Evolutionary conservation across 2,797 vertebrate species (phyloP), one percentile per base, ranked within the genome.

Genomic region (Rhabdophis nuchalis): DNA sequence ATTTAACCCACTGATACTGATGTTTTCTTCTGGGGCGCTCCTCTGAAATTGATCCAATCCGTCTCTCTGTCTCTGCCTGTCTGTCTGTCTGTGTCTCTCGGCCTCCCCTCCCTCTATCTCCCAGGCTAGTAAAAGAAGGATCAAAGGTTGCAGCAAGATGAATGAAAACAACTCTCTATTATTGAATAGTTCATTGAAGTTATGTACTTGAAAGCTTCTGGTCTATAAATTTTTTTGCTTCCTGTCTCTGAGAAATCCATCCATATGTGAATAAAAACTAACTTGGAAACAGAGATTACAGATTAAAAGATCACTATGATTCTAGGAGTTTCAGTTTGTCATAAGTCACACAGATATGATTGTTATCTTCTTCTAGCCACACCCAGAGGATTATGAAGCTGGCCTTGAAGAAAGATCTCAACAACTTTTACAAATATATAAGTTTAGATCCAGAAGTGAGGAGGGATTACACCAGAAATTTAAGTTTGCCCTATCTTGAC

Each of bases 181-280:
- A 25, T 7, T 60, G 61, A 77, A 77, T 41, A 46, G 36, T 82
- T 41, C 20, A 82, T 46, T 82, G 72, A 90, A 68, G 0, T 54
- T 50, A 92, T 41, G 16, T 88, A 50, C 53, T 36, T 91, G 54
- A 93, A 82, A 46, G 85, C 20, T 64, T 93, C 32, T 56, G 53
- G 8, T 54, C 32, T 72, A 54, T 87, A 52, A 89, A 68, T 87
- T 68, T 20, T 52, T 57, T 27, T 85, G 58, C 57, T 56, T 85
- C 36, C 36, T 57, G n/a, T 32, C 82, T 90, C 36, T 60, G 41
- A n/a, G 8, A 60, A 52, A 82, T 20, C 16, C 10, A 52, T 53
- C 32, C 5, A 86, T 32, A 32, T 61, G 46, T 46, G 32, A 23
- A 90, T 90, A 36, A 90, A 82, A 77, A 32, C 52, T 25, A 72